These are phyloP conservation scores for Zhuqinia jingwanae DNA, from an alignment of 2,888 invertebrate genomes.

Conservation along the genomic window DNA sequence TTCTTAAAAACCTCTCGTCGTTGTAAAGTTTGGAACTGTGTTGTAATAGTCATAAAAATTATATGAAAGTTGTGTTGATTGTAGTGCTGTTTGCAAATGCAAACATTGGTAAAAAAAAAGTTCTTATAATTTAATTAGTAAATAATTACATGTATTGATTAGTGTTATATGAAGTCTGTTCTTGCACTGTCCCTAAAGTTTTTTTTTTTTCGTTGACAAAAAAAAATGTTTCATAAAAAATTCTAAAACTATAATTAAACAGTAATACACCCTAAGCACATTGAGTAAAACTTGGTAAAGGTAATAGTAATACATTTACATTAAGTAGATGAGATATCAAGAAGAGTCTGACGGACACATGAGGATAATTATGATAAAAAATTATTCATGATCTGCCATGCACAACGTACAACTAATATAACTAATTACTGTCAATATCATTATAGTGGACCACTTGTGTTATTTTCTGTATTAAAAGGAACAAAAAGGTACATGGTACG, in stretches of 20 bases:
- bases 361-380: not conserved
- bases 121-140: not conserved
- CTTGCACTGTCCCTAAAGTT: constrained; percentile 70
- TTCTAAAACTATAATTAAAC: not conserved
- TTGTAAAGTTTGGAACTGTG: constrained; percentile 39
- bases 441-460: not conserved
- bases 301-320: not conserved
- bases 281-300: constrained; percentile 23
- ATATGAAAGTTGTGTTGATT: constrained; percentile 1
- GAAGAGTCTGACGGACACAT: constrained; percentile 56
- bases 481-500: not conserved
- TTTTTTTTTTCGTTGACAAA: too few relatives aligned
- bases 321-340: constrained; percentile 54
- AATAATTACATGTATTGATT: not conserved
- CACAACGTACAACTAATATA: not conserved
- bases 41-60: constrained; percentile 41
- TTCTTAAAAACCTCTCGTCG: constrained; percentile 68
- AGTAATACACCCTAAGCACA: constrained; percentile 22
- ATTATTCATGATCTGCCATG: constrained; percentile 32
- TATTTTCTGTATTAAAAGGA: constrained; percentile 15
- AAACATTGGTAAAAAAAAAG: constrained; percentile 37
- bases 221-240: too few relatives aligned
- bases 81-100: constrained; percentile 37
- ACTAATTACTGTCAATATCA: not conserved
- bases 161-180: constrained; percentile 53